Conservation (phyloP, 37 sponge, comb jelly and placozoan genomes). For the Lycopodina hypogea region DNA sequence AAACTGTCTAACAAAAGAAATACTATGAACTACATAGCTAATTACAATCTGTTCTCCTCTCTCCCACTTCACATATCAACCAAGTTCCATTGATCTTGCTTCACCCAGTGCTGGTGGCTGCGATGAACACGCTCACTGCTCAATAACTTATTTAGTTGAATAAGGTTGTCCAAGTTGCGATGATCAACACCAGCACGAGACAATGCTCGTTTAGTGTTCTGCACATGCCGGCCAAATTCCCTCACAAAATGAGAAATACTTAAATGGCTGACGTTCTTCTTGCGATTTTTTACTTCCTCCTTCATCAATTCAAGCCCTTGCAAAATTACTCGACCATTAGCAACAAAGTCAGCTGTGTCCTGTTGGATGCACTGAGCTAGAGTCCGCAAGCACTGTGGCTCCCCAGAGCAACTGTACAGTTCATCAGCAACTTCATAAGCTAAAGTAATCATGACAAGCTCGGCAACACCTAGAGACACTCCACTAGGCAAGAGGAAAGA, state of each 20-base stretch:
- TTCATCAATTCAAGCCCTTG: constrained; percentile 25
- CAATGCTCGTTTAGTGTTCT: constrained; percentile 15
- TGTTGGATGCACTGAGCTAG: constrained; percentile 25
- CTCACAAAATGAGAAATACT: constrained; percentile 16
- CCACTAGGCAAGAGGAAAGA: constrained; percentile 42
- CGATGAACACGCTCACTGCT: constrained; percentile 27
- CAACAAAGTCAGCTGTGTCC: constrained; percentile 20
- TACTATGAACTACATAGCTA: no score
- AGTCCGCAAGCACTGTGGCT: constrained; percentile 27
- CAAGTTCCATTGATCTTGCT: constrained; percentile 55
- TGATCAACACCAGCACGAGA: constrained; percentile 29
- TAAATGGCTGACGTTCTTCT: constrained; percentile 34
- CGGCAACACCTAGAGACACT: constrained; percentile 11
- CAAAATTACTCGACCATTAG: constrained; percentile 32
- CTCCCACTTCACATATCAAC: background rate
- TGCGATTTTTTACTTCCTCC: constrained; percentile 33
- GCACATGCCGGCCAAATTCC: constrained; percentile 14
- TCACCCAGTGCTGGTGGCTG: constrained; percentile 44
- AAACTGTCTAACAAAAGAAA: no score
- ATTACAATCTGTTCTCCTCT: no score
- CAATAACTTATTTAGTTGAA: constrained; percentile 21
- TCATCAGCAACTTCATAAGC: constrained; percentile 59
- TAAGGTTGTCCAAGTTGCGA: constrained; percentile 9
- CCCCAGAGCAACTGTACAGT: constrained; percentile 49
- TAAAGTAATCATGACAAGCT: constrained; percentile 39